Conservation (phyloP, 37 sponge, comb jelly and placozoan species). For the Agelas oroides region DNA sequence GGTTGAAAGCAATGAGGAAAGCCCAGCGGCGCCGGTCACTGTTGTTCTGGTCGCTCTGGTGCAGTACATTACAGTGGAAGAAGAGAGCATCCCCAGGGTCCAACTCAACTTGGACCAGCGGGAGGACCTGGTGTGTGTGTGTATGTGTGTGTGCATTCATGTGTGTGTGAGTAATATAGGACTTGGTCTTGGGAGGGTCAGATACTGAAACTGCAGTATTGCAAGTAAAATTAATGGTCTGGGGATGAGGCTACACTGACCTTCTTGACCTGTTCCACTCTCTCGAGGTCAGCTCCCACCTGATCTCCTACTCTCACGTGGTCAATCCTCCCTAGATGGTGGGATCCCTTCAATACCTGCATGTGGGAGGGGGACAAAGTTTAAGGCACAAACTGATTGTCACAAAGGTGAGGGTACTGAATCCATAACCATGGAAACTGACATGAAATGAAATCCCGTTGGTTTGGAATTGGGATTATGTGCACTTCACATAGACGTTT, state of each 20-base stretch:
- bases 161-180: constrained; percentile 11
- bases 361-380: no score
- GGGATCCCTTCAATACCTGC: constrained; percentile 87
- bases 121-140: constrained; percentile 46
- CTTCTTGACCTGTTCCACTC: constrained; percentile 76
- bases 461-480: no score
- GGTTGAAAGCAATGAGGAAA: constrained; percentile 91
- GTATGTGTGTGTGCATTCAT: background rate
- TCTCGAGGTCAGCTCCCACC: constrained; percentile 86
- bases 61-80: constrained; percentile 91
- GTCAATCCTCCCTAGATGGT: constrained; percentile 80
- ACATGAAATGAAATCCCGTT: no score
- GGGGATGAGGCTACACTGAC: no score
- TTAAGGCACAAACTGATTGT: background rate
- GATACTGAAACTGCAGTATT: no score
- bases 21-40: constrained; percentile 88
- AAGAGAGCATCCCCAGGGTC: constrained; percentile 86
- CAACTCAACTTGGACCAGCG: constrained; percentile 73
- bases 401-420: no score
- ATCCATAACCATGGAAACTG: no score
- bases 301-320: constrained; percentile 81
- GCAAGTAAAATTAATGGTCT: no score
- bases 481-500: no score
- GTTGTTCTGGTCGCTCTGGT: constrained; percentile 84
- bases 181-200: no score